A percentile compares a stretch with the other conserved stretches of the same genome.
Conservation (phyloP, 2,888 invertebrate species). For the Watsonalla cultraria region DNA sequence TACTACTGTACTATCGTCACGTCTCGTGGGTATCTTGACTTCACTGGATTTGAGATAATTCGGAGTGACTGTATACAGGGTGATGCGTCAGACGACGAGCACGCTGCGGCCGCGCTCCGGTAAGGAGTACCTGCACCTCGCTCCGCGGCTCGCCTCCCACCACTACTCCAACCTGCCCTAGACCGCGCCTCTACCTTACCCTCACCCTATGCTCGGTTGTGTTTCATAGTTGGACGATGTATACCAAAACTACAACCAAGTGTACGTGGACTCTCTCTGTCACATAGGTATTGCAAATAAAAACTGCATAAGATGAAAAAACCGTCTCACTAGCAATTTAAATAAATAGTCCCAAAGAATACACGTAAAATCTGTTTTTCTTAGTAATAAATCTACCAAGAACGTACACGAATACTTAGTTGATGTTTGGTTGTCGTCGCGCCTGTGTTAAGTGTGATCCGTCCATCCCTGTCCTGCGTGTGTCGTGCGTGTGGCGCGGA, state of each 20-base stretch:
- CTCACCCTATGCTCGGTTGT: constrained; percentile 8
- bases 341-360: no score
- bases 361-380: no score
- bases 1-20: neutral
- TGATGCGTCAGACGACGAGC: constrained; percentile 67
- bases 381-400: no score
- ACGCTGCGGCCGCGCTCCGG: constrained; percentile 90
- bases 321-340: no score
- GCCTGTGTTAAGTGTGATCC: constrained; percentile 48
- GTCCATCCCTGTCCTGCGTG: constrained; percentile 46
- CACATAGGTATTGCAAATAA: no score
- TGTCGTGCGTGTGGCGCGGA: constrained; percentile 7
- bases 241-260: no score
- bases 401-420: no score
- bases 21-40: neutral
- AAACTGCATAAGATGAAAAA: neutral
- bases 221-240: no score
- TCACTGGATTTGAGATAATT: neutral
- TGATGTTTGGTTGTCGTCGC: constrained; percentile 16
- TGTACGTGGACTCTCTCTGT: no score
- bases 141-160: constrained; percentile 29
- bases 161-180: constrained; percentile 16
- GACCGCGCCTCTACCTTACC: constrained; percentile 7
- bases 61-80: constrained; percentile 26
- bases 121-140: constrained; percentile 85